Evolutionary conservation across 2,888 invertebrate species (phyloP), one percentile per base, ranked within the genome.

Genomic region (Limnephilus auricula): DNA sequence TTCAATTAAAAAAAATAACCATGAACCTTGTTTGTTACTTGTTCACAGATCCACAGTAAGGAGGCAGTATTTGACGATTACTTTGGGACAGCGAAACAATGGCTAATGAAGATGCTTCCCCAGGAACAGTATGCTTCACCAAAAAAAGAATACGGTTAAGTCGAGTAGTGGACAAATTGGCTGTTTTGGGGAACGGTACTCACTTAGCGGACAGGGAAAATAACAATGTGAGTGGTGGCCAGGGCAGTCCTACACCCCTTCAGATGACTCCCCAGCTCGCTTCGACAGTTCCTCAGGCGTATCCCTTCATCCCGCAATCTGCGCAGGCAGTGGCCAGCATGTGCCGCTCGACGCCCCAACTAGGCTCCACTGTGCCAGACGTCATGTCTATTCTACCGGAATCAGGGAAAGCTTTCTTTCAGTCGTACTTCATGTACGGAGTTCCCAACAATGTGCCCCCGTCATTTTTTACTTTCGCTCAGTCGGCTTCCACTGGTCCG

Each of bases 111-210:
- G 80, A 87, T 4, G 40, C 32, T 12, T 18, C 32, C 3, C 83
- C 90, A 13, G 87, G 86, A 37, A 40, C n/a, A 30, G 80, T 87
- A 13, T 40, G 78, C 32, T 80, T 79, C 45, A 89, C 87, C 25
- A 91, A 84, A 85, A 92, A 91, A 82, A 89, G 85, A 40, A 91
- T 90, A 32, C 34, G 92, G 45, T 87, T 92, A 18, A 91, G 91
- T 65, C 90, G 89, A 89, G 92, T 92, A 10, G 84, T 92, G 82
- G 92, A 92, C 80, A 90, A 92, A 37, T 79, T 92, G 90, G 82
- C 91, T 10, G 91, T 78, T 31, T 83, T 90, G 15, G 91, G 91
- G 30, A 87, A 32, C 34, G 92, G 91, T 4, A 34, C 31, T 13
- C 34, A 80, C 50, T 31, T 86, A 25, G 90, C 85, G 10, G 86